Evolutionary conservation across 2,888 invertebrate genomes (phyloP).

Genomic region (Oligia latruncula): DNA sequence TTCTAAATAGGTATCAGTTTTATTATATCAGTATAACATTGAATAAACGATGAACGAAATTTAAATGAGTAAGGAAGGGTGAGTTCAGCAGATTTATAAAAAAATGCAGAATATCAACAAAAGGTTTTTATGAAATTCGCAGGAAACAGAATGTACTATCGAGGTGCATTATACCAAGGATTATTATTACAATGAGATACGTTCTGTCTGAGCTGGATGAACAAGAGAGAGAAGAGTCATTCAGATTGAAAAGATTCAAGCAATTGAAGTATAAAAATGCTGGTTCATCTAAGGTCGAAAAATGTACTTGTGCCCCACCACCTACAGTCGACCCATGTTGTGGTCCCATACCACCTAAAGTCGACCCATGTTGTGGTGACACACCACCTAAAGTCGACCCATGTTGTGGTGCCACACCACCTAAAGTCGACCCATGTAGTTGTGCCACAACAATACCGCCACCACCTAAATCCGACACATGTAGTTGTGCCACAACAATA

Average conservation of each 20-base stretch:
- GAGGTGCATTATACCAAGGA: slow-evolving; percentile 28
- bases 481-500: neutral
- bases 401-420: no score
- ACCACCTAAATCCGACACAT: no score
- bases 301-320: no score
- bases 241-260: slow-evolving; percentile 41
- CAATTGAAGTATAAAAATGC: slow-evolving; percentile 26
- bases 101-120: slow-evolving; percentile 33
- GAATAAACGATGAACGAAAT: neutral
- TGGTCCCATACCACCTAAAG: no score
- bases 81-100: slow-evolving; percentile 20
- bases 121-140: slow-evolving; percentile 65
- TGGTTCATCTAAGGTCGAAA: no score
- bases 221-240: slow-evolving; percentile 57
- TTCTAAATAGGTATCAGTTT: neutral
- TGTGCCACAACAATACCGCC: neutral
- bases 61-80: slow-evolving; percentile 10
- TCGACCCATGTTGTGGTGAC: no score
- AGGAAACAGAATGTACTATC: slow-evolving; percentile 74
- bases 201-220: slow-evolving; percentile 27
- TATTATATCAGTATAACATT: neutral
- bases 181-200: slow-evolving; percentile 12
- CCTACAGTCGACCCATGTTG: no score
- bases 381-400: neutral
- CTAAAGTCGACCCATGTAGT: no score